Base-by-base conservation (phyloP, 2,797 vertebrate genomes). In the Gastrophryne carolinensis region DNA sequence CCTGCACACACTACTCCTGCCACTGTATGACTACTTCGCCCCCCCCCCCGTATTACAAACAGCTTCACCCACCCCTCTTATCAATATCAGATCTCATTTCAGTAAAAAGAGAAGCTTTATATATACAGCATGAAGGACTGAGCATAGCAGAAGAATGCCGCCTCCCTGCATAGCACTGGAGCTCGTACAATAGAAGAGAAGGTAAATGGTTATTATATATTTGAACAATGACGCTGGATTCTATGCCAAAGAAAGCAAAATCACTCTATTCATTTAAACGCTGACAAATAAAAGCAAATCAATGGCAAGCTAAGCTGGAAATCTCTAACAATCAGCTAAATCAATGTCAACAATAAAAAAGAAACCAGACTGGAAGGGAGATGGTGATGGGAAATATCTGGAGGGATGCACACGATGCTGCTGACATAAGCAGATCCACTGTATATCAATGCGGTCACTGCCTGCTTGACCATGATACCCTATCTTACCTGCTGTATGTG, bases 251-350 rank as follows among this genome's bases (percentile, higher is more conserved):
- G 32, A 50, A 75, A 61, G 23, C 64, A 69, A 35, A 49, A 63
- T 34, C 44, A 32, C 15, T 23, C 44, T 27, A 62, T 69, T 76
- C 57, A 53, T 44, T 37, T 37, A 17, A 24, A 17, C 54, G 57
- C 65, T 34, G 74, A 70, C 74, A 49, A 53, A 70, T 47, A 50
- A 60, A 70, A 57, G 47, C 21, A 53, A 64, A 56, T 76, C 66
- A 76, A 70, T 61, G 44, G 47, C 8, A 41, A 39, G 34, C 49
- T 19, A 29, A 63, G 64, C 35, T 30, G 30, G 37, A 56, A 64
- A 63, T 21, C 30, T 19, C 54, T 65, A 5, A 21, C 37, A 65
- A 64, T 71, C 39, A 57, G 41, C 30, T 26, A 21, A 24, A 53
- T 50, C 70, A 30, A 41, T 63, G 56, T 26, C 24, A 5, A 9